Percentiles rank a stretch among this genome's conserved stretches.
Evolutionary conservation across 2,113 vertebrate genomes (phyloP).

Genomic region (Syngnathoides biaculeatus): DNA sequence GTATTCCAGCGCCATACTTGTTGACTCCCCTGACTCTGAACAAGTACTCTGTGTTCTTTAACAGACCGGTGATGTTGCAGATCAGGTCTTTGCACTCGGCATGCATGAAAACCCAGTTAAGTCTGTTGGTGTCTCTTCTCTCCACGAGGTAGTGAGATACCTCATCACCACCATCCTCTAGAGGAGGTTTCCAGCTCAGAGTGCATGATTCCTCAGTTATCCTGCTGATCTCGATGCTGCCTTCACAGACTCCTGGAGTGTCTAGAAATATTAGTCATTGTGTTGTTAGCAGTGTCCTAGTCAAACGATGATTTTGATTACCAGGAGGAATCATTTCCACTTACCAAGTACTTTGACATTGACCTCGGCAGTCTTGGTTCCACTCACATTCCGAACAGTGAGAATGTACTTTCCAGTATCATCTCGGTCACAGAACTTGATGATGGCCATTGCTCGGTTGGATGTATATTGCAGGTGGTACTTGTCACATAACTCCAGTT

Average conservation of each 20-base stretch:
- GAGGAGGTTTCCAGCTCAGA: slow-evolving; percentile 85
- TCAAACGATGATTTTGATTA: neutral
- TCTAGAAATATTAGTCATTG: slow-evolving; percentile 67
- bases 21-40: slow-evolving; percentile 93
- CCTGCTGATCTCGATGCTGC: slow-evolving; percentile 82
- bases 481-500: slow-evolving; percentile 92
- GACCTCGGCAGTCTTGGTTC: slow-evolving; percentile 90
- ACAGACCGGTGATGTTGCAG: slow-evolving; percentile 82
- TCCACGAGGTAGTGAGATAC: slow-evolving; percentile 87
- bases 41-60: slow-evolving; percentile 94
- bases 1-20: slow-evolving; percentile 90
- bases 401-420: slow-evolving; percentile 91
- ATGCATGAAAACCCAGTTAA: slow-evolving; percentile 92
- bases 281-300: neutral
- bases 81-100: slow-evolving; percentile 85
- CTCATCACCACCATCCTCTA: slow-evolving; percentile 89
- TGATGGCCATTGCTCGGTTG: slow-evolving; percentile 87
- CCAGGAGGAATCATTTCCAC: slow-evolving; percentile 33
- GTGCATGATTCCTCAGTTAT: slow-evolving; percentile 93
- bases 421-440: slow-evolving; percentile 95
- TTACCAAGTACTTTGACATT: slow-evolving; percentile 95
- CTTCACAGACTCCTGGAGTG: slow-evolving; percentile 87
- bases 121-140: slow-evolving; percentile 93
- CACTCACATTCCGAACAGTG: slow-evolving; percentile 91
- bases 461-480: slow-evolving; percentile 88